A percentile compares a stretch with the other conserved stretches of the same genome.
phyloP scores from a whole-genome alignment of 2,797 vertebrate genomes.

The Falco naumanni region DNA sequence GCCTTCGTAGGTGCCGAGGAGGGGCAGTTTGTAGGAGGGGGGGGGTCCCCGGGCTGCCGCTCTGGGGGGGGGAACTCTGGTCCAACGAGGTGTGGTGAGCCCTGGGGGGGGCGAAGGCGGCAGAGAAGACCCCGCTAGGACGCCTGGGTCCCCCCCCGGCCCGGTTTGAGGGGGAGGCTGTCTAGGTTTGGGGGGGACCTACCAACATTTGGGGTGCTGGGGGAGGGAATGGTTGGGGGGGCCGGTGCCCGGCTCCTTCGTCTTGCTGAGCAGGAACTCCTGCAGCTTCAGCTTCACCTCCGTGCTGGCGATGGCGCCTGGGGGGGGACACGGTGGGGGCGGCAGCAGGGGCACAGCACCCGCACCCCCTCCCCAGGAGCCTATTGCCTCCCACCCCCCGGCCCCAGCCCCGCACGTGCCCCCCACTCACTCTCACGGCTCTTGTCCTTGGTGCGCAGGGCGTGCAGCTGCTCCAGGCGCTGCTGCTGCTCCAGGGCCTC shows the following conservation, averaged over 20 bases:
- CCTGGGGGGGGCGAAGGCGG: neutral
- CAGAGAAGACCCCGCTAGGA: neutral
- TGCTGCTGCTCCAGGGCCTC: slow-evolving; percentile 89
- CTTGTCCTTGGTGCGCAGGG: slow-evolving; percentile 85
- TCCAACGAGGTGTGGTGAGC: slow-evolving; percentile 88
- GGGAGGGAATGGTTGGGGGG: slow-evolving; percentile 94
- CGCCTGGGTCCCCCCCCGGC: neutral
- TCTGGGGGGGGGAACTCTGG: slow-evolving; percentile 88
- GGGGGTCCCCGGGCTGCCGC: slow-evolving; percentile 85
- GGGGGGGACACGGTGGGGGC: neutral
- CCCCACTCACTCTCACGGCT: slow-evolving; percentile 82
- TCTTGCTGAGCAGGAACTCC: slow-evolving; percentile 94
- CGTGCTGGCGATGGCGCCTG: slow-evolving; percentile 96
- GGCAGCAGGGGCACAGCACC: neutral
- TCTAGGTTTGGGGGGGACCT: slow-evolving; percentile 21
- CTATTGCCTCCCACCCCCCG: no score
- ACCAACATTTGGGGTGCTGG: slow-evolving; percentile 91
- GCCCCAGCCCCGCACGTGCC: neutral
- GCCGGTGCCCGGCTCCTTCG: slow-evolving; percentile 86
- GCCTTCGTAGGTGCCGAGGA: slow-evolving; percentile 84
- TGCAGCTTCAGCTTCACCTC: slow-evolving; percentile 97
- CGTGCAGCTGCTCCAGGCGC: slow-evolving; percentile 87
- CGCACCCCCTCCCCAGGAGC: no score
- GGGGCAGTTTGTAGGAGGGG: slow-evolving; percentile 85
- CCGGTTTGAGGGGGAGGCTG: neutral